These are phyloP conservation scores for Cromileptes altivelis DNA, from an alignment of 2,113 vertebrate species.

Conservation along the genomic window DNA sequence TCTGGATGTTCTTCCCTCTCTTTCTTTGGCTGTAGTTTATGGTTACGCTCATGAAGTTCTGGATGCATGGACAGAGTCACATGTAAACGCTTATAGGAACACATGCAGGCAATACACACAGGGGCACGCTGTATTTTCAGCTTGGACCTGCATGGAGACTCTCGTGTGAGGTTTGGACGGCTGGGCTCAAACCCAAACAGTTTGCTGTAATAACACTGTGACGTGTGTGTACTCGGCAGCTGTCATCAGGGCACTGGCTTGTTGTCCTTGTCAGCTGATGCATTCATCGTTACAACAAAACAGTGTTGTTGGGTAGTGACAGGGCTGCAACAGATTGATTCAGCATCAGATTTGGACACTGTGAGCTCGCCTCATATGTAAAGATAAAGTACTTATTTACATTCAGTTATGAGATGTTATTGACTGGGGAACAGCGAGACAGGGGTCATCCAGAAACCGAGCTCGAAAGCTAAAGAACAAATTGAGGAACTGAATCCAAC, in stretches of 20 bases:
- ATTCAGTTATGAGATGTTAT: neutral
- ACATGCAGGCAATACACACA: slow-evolving; percentile 24
- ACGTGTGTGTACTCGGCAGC: slow-evolving; percentile 26
- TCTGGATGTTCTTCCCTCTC: neutral
- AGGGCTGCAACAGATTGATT: slow-evolving; percentile 17
- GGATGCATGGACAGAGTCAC: slow-evolving; percentile 7
- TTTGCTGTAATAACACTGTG: slow-evolving; percentile 69
- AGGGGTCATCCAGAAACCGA: neutral
- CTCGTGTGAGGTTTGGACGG: slow-evolving; percentile 9
- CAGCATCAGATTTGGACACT: slow-evolving; percentile 4
- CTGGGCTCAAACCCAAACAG: slow-evolving; percentile 42
- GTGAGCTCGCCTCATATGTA: neutral
- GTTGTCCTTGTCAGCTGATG: slow-evolving; percentile 63
- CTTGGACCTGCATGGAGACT: slow-evolving; percentile 34
- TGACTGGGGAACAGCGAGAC: neutral
- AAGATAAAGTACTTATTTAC: neutral
- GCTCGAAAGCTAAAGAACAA: neutral
- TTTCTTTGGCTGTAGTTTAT: neutral
- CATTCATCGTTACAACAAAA: slow-evolving; percentile 30
- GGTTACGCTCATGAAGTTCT: slow-evolving; percentile 3
- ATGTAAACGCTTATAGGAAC: slow-evolving; percentile 27
- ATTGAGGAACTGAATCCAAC: neutral
- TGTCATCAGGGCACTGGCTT: slow-evolving; percentile 54
- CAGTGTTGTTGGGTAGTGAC: slow-evolving; percentile 33
- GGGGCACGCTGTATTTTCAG: slow-evolving; percentile 20